These are phyloP conservation scores for Leuctra nigra DNA, from an alignment of 2,888 invertebrate genomes.

Conservation along the genomic window DNA sequence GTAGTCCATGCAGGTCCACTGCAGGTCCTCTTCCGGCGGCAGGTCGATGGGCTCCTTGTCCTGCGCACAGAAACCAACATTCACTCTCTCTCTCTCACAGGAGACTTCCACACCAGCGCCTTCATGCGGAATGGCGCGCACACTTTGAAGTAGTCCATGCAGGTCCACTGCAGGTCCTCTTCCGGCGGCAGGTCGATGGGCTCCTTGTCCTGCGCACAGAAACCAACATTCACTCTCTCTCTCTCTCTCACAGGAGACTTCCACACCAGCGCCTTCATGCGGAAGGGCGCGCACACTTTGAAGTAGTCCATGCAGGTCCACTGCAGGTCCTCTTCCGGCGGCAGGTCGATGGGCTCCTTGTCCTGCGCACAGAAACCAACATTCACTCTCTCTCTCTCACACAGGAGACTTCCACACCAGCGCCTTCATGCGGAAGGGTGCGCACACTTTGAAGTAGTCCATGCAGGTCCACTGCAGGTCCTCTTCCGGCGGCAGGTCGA, in stretches of 20 bases:
- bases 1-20: constrained; percentile 48
- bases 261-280: constrained; percentile 79
- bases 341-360: constrained; percentile 46
- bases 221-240: no score
- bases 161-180: constrained; percentile 49
- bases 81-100: constrained; percentile 78
- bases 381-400: no score
- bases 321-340: constrained; percentile 58
- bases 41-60: constrained; percentile 42
- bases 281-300: constrained; percentile 58
- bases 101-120: constrained; percentile 83
- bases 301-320: constrained; percentile 49
- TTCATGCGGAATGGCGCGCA: constrained; percentile 67
- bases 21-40: constrained; percentile 61
- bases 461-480: constrained; percentile 47
- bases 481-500: constrained; percentile 63
- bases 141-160: constrained; percentile 54
- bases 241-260: no score
- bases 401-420: constrained; percentile 84
- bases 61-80: constrained; percentile 50
- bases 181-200: constrained; percentile 58
- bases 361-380: constrained; percentile 22
- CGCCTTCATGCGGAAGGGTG: constrained; percentile 68
- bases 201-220: constrained; percentile 29
- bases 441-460: constrained; percentile 57